These are phyloP conservation scores for Penaeus japonicus DNA, from an alignment of 1,140 invertebrate genomes.

Conservation along the genomic window DNA sequence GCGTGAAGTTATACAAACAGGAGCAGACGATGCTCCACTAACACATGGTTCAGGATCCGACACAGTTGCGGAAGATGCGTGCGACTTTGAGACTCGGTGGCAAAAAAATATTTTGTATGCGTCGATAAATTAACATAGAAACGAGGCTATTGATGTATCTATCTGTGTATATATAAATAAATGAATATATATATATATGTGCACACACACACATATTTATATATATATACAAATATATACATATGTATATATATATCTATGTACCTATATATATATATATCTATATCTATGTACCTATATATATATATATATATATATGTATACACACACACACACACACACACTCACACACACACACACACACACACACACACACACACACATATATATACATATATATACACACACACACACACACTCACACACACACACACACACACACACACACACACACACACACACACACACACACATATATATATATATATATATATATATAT, in stretches of 20 bases:
- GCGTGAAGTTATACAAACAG: no score
- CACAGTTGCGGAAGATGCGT: no score
- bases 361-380: not conserved
- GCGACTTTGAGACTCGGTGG: no score
- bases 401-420: not conserved
- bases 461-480: not conserved
- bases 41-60: no score
- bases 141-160: no score
- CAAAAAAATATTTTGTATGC: no score
- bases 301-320: not conserved
- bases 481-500: not conserved
- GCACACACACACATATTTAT: not conserved
- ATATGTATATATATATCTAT: not conserved
- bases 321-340: not conserved
- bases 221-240: not conserved
- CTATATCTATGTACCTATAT: not conserved
- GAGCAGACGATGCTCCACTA: no score
- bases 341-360: not conserved
- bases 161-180: not conserved
- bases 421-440: not conserved
- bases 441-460: not conserved
- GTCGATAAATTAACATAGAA: no score
- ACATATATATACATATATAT: not conserved
- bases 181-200: constrained; percentile 8
- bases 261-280: not conserved